phyloP scores from a whole-genome alignment of 2,888 invertebrate species.

The Gandaritis pyraliata region DNA sequence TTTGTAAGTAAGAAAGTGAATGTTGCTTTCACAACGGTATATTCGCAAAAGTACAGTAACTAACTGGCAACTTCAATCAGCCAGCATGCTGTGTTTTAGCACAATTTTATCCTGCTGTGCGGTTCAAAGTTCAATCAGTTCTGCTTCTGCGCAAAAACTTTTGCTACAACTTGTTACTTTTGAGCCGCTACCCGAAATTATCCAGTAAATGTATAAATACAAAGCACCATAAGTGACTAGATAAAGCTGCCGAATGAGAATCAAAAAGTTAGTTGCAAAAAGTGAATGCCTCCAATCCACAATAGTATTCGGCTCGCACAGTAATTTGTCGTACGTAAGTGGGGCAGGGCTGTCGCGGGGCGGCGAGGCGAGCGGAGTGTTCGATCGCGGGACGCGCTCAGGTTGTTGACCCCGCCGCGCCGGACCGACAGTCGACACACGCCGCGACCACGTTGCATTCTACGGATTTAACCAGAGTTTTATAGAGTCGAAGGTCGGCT shows the following conservation, averaged over 20 bases:
- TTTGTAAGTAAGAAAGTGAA: too few relatives aligned
- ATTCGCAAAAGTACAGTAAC: neutral
- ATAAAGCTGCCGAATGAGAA: neutral
- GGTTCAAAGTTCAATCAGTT: neutral
- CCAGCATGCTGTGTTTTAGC: neutral
- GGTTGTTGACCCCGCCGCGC: slow-evolving; percentile 73
- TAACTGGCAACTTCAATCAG: neutral
- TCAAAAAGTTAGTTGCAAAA: slow-evolving; percentile 28
- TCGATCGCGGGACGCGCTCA: slow-evolving; percentile 76
- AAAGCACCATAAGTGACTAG: too few relatives aligned
- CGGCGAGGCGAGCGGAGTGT: slow-evolving; percentile 55
- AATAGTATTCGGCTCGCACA: slow-evolving; percentile 44
- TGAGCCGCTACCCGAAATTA: too few relatives aligned
- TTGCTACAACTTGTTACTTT: too few relatives aligned
- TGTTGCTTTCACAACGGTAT: neutral
- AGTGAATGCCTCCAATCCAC: slow-evolving; percentile 41
- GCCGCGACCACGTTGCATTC: slow-evolving; percentile 58
- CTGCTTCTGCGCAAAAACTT: neutral
- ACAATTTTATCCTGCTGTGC: too few relatives aligned
- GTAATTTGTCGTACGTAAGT: slow-evolving; percentile 57
- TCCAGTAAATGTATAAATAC: too few relatives aligned
- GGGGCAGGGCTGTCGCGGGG: slow-evolving; percentile 47
- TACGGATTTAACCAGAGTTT: slow-evolving; percentile 31
- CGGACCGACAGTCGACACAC: too few relatives aligned
- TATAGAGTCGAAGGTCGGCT: slow-evolving; percentile 26